Evolutionary conservation across 2,797 vertebrate species (phyloP).

Genomic region (Babyrousa celebensis): DNA sequence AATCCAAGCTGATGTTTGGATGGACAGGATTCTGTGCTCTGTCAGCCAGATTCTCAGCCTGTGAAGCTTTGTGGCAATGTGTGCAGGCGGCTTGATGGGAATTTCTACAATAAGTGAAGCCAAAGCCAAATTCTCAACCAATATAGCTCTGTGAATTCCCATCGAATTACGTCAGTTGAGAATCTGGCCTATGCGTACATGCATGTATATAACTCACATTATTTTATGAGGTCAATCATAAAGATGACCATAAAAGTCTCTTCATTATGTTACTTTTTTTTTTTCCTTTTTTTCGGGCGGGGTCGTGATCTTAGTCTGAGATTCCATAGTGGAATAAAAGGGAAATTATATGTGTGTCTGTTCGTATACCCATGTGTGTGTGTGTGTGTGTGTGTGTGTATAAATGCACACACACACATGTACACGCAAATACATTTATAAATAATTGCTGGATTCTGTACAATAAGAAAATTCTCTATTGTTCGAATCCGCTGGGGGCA

Average conservation of each 20-base stretch:
- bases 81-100: slow-evolving; percentile 79
- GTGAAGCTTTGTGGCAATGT: slow-evolving; percentile 60
- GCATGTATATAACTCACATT: slow-evolving; percentile 81
- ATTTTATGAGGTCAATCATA: slow-evolving; percentile 84
- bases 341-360: slow-evolving; percentile 33
- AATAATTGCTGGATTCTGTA: slow-evolving; percentile 26
- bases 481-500: slow-evolving; percentile 15
- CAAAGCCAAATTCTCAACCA: slow-evolving; percentile 87
- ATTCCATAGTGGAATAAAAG: slow-evolving; percentile 65
- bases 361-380: not conserved
- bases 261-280: slow-evolving; percentile 71
- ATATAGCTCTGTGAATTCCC: slow-evolving; percentile 86
- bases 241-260: slow-evolving; percentile 77
- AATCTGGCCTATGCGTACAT: slow-evolving; percentile 83
- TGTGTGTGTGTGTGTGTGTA: not conserved
- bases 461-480: slow-evolving; percentile 56
- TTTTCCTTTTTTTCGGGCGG: slow-evolving; percentile 60
- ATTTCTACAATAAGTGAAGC: slow-evolving; percentile 83
- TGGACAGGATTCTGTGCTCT: slow-evolving; percentile 72
- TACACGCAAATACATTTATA: not conserved
- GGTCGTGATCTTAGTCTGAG: slow-evolving; percentile 60
- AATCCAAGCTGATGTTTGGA: slow-evolving; percentile 74
- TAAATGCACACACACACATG: accelerated
- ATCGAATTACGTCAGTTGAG: slow-evolving; percentile 85
- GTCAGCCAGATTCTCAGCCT: slow-evolving; percentile 83